A percentile compares a stretch with the other conserved stretches of the same genome.
Evolutionary conservation across 53 echinoderm and acorn worm species (phyloP).

Genomic region (Henricia sp.): DNA sequence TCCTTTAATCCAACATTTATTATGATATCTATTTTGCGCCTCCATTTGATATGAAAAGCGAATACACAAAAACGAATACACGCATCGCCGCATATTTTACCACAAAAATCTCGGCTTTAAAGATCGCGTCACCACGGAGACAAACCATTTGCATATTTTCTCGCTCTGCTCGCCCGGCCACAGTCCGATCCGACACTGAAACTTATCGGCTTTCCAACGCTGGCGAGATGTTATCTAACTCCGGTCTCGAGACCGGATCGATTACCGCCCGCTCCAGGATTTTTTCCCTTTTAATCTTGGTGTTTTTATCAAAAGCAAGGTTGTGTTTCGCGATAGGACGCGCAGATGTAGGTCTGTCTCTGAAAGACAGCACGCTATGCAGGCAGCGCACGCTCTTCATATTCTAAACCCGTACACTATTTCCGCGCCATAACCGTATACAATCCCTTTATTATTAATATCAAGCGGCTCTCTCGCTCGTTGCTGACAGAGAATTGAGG

Average conservation of each 20-base stretch:
- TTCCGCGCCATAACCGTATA: neutral
- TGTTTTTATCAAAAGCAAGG: conserved; percentile 6
- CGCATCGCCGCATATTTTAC: too few relatives aligned
- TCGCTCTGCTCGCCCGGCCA: neutral
- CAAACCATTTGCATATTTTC: too few relatives aligned
- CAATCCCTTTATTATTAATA: conserved; percentile 57
- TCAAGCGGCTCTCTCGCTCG: conserved; percentile 43
- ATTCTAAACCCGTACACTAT: too few relatives aligned
- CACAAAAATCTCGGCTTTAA: too few relatives aligned
- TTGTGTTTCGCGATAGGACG: neutral
- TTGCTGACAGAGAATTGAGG: neutral
- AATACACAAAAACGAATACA: too few relatives aligned
- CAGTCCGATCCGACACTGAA: conserved; percentile 29
- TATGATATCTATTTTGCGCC: too few relatives aligned
- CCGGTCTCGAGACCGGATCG: conserved; percentile 29
- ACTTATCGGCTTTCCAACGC: conserved; percentile 38
- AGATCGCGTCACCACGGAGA: too few relatives aligned
- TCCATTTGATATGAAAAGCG: too few relatives aligned
- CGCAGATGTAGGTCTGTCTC: conserved; percentile 12
- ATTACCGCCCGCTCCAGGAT: conserved; percentile 36
- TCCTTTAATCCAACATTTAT: too few relatives aligned
- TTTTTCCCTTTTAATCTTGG: neutral
- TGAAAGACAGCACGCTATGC: neutral
- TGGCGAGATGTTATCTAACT: conserved; percentile 47
- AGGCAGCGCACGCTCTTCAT: too few relatives aligned